Conservation (phyloP, 1,140 invertebrate genomes). For the Drosophila mayri region DNA sequence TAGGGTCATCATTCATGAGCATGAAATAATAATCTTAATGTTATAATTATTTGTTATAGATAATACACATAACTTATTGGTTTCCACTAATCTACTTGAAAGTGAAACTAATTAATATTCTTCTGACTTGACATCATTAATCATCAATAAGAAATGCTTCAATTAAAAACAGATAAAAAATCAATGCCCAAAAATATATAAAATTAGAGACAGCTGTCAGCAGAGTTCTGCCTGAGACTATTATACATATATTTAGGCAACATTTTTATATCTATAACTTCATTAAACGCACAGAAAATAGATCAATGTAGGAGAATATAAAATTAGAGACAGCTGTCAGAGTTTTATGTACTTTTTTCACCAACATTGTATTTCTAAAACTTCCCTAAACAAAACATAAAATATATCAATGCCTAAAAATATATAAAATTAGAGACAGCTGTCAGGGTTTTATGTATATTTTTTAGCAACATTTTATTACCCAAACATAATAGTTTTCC, state of each 20-base stretch:
- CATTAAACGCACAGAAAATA: no score
- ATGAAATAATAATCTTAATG: background rate
- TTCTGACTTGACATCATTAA: background rate
- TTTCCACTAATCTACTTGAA: background rate
- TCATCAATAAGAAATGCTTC: background rate
- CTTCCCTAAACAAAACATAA: background rate
- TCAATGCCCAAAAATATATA: background rate
- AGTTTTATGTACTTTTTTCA: background rate
- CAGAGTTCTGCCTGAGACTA: background rate
- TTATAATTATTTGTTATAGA: background rate
- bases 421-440: background rate
- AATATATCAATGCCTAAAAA: background rate
- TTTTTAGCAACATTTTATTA: constrained; percentile 13
- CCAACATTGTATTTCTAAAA: background rate
- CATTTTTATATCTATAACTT: background rate
- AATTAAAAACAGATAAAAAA: background rate
- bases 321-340: background rate
- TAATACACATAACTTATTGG: background rate
- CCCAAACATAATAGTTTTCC: background rate
- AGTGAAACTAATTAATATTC: background rate
- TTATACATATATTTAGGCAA: no score
- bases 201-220: background rate
- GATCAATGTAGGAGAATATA: background rate
- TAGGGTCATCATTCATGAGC: background rate
- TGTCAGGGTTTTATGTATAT: background rate